A percentile compares a stretch with the other conserved stretches of the same genome.
phyloP scores from a whole-genome alignment of 2,113 vertebrate genomes.

The Eurypyga helias region DNA sequence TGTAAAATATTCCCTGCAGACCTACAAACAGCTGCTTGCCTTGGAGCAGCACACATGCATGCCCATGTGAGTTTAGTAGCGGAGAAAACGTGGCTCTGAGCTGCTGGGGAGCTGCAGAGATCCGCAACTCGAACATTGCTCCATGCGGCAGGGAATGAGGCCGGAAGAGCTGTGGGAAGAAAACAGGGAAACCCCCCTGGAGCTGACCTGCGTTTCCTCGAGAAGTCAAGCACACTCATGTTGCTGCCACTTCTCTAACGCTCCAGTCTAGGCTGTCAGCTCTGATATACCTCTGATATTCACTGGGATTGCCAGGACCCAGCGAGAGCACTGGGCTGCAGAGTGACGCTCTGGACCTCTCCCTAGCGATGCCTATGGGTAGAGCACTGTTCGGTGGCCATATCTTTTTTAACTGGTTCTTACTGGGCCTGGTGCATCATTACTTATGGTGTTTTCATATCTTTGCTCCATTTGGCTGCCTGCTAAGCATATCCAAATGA shows the following conservation, averaged over 20 bases:
- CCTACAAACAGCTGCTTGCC: neutral
- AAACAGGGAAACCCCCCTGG: neutral
- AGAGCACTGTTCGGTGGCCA: fast-evolving
- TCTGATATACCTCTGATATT: neutral
- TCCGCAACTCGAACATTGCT: neutral
- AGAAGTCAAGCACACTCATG: neutral
- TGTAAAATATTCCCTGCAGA: neutral
- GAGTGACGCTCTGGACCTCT: neutral
- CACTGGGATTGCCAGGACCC: neutral
- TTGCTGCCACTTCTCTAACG: neutral
- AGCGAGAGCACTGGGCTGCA: neutral
- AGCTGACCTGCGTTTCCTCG: neutral
- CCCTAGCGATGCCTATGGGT: neutral
- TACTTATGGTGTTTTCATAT: neutral
- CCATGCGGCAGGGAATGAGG: neutral
- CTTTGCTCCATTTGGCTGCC: neutral
- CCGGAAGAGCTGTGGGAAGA: neutral
- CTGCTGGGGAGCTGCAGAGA: neutral
- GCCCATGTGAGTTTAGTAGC: neutral
- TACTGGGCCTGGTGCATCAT: fast-evolving
- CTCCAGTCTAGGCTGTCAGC: neutral
- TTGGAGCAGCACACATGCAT: neutral
- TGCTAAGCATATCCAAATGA: neutral
- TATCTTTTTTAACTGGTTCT: neutral
- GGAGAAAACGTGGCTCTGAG: neutral